Evolutionary conservation across 2,113 vertebrate species (phyloP).

Genomic region (Lamprologus speciosus): DNA sequence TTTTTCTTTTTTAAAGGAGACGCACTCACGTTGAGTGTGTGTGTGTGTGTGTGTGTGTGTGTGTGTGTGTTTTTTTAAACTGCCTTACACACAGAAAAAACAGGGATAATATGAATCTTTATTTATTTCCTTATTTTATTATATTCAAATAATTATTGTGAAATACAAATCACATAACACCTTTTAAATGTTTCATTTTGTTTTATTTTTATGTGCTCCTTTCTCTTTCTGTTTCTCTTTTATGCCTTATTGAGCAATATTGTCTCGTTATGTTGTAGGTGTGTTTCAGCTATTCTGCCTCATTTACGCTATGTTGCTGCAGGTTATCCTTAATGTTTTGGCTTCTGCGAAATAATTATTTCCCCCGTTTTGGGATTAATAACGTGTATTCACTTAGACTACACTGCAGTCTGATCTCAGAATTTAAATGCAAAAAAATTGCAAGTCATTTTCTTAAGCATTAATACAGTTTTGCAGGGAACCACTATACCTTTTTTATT

Average conservation of each 20-base stretch:
- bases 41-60: neutral
- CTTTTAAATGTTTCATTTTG: accelerated
- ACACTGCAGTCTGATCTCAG: neutral
- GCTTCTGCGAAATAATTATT: neutral
- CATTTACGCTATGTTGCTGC: neutral
- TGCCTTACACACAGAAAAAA: neutral
- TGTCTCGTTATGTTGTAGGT: neutral
- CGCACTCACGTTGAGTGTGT: neutral
- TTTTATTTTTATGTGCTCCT: neutral
- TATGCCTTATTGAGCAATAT: neutral
- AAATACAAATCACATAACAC: neutral
- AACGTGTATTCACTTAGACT: neutral
- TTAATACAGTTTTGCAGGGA: neutral
- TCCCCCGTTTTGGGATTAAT: neutral
- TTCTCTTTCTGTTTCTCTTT: neutral
- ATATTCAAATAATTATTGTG: neutral
- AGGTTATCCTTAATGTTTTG: neutral
- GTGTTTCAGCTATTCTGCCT: neutral
- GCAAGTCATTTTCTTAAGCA: neutral
- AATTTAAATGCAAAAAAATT: neutral
- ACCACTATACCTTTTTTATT: neutral
- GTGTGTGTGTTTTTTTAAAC: accelerated
- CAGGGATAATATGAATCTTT: accelerated
- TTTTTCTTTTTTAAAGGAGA: slow-evolving; percentile 47
- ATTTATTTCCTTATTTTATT: neutral